These are phyloP conservation scores for Pantherophis vulpinus DNA, from an alignment of 2,797 vertebrate species.

Conservation along the genomic window DNA sequence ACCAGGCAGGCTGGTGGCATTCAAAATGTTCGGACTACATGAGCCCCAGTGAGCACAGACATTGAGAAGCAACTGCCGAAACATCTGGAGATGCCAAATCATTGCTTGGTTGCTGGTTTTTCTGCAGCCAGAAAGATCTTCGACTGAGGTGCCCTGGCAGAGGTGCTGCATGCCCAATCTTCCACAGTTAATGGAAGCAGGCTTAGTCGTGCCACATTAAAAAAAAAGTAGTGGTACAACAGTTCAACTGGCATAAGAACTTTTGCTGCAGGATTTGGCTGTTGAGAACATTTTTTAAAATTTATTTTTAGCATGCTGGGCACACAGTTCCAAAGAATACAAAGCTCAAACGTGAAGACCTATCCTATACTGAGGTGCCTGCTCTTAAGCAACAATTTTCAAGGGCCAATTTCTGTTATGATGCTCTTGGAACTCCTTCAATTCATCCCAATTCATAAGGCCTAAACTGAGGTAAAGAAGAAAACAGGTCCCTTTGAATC, in stretches of 20 bases:
- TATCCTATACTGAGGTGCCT: neutral
- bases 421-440: neutral
- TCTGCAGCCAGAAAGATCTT: neutral
- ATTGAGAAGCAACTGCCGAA: neutral
- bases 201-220: neutral
- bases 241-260: neutral
- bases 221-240: neutral
- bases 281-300: neutral
- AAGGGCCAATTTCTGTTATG: neutral
- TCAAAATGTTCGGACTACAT: neutral
- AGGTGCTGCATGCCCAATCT: neutral
- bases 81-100: neutral
- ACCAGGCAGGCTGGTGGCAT: neutral
- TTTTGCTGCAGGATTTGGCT: neutral
- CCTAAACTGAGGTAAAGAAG: neutral
- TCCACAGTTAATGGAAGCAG: neutral
- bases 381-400: neutral
- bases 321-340: neutral
- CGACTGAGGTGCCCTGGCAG: neutral
- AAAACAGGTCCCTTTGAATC: neutral
- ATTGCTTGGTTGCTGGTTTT: too few species aligned
- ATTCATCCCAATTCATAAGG: neutral
- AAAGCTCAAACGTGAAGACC: neutral
- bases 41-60: neutral
- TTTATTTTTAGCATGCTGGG: neutral